Evolutionary conservation across 2,888 invertebrate species (phyloP).

Genomic region (Pecten maximus): DNA sequence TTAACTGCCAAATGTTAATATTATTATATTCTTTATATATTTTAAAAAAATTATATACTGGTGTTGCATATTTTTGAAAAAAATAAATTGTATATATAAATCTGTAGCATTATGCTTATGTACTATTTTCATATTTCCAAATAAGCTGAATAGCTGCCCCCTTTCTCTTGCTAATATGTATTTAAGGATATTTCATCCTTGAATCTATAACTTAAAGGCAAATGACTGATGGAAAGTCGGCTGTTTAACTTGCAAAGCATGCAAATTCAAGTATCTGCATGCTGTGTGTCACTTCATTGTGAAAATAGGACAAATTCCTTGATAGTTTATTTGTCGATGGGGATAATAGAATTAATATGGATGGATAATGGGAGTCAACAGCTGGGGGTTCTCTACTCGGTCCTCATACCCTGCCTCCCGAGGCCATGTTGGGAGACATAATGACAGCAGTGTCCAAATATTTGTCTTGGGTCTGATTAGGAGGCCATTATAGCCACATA

Average conservation of each 20-base stretch:
- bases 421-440: not conserved
- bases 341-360: constrained; percentile 13
- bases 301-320: not conserved
- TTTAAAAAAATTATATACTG: not conserved
- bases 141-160: not conserved
- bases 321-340: not conserved
- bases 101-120: not conserved
- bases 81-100: not conserved
- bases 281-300: not conserved
- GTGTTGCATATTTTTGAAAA: not conserved
- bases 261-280: not conserved
- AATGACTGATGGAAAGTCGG: no score
- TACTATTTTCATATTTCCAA: not conserved
- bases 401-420: not conserved
- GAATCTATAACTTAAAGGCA: not conserved
- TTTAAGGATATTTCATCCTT: not conserved
- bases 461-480: constrained; percentile 29
- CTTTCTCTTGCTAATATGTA: not conserved
- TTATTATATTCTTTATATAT: not conserved
- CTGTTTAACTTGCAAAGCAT: not conserved
- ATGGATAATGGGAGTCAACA: not conserved
- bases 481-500: not conserved
- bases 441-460: not conserved
- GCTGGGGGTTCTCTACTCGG: not conserved
- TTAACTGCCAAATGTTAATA: not conserved